phyloP scores from a whole-genome alignment of 2,797 vertebrate species.

The Streptopelia turtur region DNA sequence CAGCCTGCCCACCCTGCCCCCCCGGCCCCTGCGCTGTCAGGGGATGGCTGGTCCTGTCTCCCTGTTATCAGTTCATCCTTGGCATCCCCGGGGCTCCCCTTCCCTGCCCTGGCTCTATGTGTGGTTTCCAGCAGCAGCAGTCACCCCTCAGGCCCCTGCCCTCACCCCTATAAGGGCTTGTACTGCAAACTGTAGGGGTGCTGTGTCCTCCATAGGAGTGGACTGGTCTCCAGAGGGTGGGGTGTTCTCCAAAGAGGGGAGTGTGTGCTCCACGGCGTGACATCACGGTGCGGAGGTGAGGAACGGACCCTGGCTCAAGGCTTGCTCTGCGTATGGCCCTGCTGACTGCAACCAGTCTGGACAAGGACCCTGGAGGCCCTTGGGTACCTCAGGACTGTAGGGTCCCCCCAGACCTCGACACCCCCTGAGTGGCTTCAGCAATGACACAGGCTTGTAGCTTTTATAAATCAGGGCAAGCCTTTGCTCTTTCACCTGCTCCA shows the following conservation, averaged over 20 bases:
- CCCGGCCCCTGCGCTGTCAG: fast-evolving
- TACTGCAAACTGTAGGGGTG: not conserved
- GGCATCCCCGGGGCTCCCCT: not conserved
- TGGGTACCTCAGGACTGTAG: not conserved
- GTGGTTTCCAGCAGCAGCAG: not conserved
- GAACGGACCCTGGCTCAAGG: fast-evolving
- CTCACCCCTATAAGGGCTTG: not conserved
- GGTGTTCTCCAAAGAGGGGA: not conserved
- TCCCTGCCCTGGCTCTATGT: fast-evolving
- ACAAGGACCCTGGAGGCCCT: not conserved
- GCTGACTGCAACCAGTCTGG: not conserved
- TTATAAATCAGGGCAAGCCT: not conserved
- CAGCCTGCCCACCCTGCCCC: too few relatives aligned
- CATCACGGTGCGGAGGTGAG: not conserved
- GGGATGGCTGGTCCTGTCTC: not conserved
- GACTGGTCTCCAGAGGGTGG: too few relatives aligned
- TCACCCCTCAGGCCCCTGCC: not conserved
- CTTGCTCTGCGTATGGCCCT: not conserved
- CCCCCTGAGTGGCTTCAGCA: not conserved
- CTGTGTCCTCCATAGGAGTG: not conserved
- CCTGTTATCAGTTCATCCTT: not conserved
- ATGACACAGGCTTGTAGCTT: not conserved
- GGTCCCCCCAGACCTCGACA: not conserved
- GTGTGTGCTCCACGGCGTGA: not conserved
- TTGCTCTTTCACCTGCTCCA: not conserved